Evolutionary conservation across 2,797 vertebrate species (phyloP), one percentile per base, ranked within the genome.

Genomic region (Sus cebifrons): DNA sequence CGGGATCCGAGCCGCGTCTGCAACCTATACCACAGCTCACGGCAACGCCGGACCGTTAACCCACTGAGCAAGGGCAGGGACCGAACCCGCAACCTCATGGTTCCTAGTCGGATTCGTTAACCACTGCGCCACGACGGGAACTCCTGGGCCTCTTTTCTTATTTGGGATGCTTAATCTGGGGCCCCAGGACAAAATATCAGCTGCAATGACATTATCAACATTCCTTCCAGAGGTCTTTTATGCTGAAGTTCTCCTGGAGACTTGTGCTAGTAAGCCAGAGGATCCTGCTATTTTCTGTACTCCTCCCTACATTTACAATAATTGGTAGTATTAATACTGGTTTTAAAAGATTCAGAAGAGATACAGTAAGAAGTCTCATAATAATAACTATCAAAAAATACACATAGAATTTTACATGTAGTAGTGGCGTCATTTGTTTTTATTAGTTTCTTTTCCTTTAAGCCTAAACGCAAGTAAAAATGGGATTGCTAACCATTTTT

Each of bases 281-380:
- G 36, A 32, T 64, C 36, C 5, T 17, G 12, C 21, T 56, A 9
- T 49, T 54, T 89, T 74, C 40, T 88, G 2, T 62, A 83, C 49
- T 67, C 4, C 12, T 82, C 14, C 9, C 12, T 88, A 25, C 21
- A 27, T 36, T 82, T 93, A 65, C 65, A 94, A 70, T 90, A 78
- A 62, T 74, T 81, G 40, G 20, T 44, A 68, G 40, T 60, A 77
- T 62, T 49, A 52, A 70, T 83, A 21, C 23, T 90, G 40, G 44
- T 81, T 92, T 96, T 27, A 40, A 81, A 74, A 74, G 91, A 74
- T 70, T 68, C 25, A 62, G 20, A 70, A 92, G 49, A 77, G 20
- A 17, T 82, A 27, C 77, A 54, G 27, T 23, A 64, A 81, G 68
- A 40, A 56, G n/a, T 56, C 70, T 73, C 6, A 54, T n/a, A 56